Conservation (phyloP, 2,888 invertebrate genomes). For the Eurytoma californica region DNA sequence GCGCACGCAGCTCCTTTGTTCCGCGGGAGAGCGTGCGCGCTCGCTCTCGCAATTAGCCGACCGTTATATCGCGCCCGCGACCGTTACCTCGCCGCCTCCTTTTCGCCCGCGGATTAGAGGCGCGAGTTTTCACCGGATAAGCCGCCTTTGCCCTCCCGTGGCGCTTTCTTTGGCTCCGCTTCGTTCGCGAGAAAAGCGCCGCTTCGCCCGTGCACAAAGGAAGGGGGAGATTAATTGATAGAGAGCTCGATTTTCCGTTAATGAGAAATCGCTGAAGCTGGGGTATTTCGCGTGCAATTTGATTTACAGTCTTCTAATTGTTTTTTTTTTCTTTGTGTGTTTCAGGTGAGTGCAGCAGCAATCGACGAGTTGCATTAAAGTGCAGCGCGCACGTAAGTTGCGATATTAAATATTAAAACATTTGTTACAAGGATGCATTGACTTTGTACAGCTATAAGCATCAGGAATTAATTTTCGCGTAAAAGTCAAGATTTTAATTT, state of each 20-base stretch:
- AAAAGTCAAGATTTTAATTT: too few species aligned
- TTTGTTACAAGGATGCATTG: too few species aligned
- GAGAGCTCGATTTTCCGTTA: not conserved
- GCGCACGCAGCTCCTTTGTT: not conserved
- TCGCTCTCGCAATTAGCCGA: constrained; percentile 38
- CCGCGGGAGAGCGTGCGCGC: not conserved
- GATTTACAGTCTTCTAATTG: not conserved
- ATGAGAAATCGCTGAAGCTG: too few species aligned
- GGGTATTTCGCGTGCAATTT: too few species aligned
- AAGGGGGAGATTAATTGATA: not conserved
- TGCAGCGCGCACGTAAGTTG: too few species aligned
- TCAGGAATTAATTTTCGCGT: too few species aligned
- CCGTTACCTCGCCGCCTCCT: not conserved
- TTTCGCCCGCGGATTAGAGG: too few species aligned
- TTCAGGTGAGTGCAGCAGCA: not conserved
- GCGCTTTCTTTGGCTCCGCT: not conserved
- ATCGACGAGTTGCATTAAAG: not conserved
- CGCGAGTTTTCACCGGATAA: too few species aligned
- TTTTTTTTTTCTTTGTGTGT: not conserved
- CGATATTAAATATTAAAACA: too few species aligned
- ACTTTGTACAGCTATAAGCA: too few species aligned
- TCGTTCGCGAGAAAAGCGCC: not conserved
- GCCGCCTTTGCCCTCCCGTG: not conserved
- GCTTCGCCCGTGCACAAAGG: not conserved
- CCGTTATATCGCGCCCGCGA: constrained; percentile 29